Conservation (phyloP, 2,888 invertebrate species). For the Blastobasis adustella region DNA sequence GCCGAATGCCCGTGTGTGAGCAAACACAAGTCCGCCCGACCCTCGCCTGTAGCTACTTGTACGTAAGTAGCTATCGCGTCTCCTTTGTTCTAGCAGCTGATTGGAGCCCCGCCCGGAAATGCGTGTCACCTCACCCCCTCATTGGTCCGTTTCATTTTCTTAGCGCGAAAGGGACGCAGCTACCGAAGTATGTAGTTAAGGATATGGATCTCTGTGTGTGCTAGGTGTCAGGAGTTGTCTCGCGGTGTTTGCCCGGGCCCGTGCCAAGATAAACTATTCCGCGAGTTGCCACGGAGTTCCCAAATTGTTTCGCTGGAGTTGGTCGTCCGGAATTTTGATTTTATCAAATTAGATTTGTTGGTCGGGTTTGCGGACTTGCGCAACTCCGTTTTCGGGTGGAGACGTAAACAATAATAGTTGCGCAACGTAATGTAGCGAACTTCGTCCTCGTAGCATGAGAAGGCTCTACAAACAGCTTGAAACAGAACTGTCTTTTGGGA, state of each 20-base stretch:
- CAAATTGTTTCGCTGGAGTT: constrained; percentile 54
- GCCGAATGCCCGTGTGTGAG: constrained; percentile 43
- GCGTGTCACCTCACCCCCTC: constrained; percentile 75
- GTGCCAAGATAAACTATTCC: constrained; percentile 64
- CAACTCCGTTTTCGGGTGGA: too few species aligned
- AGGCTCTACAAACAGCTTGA: too few species aligned
- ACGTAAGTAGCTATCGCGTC: constrained; percentile 71
- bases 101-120: constrained; percentile 75
- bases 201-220: constrained; percentile 61
- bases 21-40: constrained; percentile 36
- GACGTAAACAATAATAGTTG: too few species aligned
- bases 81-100: constrained; percentile 77
- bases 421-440: too few species aligned
- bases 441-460: too few species aligned
- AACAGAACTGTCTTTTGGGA: too few species aligned
- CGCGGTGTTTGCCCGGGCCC: constrained; percentile 46
- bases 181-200: constrained; percentile 66
- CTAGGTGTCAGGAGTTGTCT: constrained; percentile 59
- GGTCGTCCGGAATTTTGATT: constrained; percentile 43
- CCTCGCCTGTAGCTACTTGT: constrained; percentile 63
- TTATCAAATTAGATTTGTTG: constrained; percentile 41
- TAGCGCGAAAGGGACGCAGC: constrained; percentile 71
- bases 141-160: constrained; percentile 75
- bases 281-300: constrained; percentile 46
- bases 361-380: constrained; percentile 1